Conservation (phyloP, 2,797 vertebrate genomes). For the Girardinus metallicus region DNA sequence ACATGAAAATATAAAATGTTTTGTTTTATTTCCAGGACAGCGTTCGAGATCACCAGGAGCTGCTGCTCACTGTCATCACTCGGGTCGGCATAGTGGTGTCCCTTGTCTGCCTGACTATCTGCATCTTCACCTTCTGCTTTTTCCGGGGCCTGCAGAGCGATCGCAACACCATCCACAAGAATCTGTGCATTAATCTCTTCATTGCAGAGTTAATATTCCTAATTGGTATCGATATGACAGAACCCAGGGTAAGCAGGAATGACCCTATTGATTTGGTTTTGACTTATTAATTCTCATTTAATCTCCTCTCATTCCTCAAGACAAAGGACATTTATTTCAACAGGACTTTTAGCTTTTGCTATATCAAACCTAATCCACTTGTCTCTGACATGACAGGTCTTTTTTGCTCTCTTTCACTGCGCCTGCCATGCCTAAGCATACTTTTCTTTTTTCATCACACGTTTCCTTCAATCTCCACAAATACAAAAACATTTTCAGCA, state of each 20-base stretch:
- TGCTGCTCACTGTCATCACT: constrained; percentile 94
- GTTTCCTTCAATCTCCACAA: constrained; percentile 26
- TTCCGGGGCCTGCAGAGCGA: constrained; percentile 98
- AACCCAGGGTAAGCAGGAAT: constrained; percentile 87
- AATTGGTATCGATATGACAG: constrained; percentile 96
- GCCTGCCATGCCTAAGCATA: constrained; percentile 31
- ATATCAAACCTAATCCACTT: constrained; percentile 67
- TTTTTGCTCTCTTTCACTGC: constrained; percentile 50
- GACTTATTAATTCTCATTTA: constrained; percentile 56
- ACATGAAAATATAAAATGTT: not conserved
- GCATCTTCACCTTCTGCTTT: constrained; percentile 99
- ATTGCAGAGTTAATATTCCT: constrained; percentile 98
- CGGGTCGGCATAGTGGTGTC: constrained; percentile 97
- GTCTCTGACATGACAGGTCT: constrained; percentile 65
- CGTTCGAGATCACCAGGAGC: constrained; percentile 85
- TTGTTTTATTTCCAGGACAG: constrained; percentile 79
- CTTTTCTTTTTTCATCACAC: constrained; percentile 14
- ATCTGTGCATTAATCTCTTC: constrained; percentile 98
- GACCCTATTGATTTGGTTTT: constrained; percentile 58
- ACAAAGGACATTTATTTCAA: constrained; percentile 57
- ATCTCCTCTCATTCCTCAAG: constrained; percentile 36
- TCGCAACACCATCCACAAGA: constrained; percentile 99
- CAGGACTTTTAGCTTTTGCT: constrained; percentile 73
- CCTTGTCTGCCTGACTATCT: constrained; percentile 94
- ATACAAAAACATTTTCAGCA: constrained; percentile 25